Percentiles rank a stretch among this genome's conserved stretches.
phyloP scores from a whole-genome alignment of 2,797 vertebrate species.

The Bradypodion ventrale region DNA sequence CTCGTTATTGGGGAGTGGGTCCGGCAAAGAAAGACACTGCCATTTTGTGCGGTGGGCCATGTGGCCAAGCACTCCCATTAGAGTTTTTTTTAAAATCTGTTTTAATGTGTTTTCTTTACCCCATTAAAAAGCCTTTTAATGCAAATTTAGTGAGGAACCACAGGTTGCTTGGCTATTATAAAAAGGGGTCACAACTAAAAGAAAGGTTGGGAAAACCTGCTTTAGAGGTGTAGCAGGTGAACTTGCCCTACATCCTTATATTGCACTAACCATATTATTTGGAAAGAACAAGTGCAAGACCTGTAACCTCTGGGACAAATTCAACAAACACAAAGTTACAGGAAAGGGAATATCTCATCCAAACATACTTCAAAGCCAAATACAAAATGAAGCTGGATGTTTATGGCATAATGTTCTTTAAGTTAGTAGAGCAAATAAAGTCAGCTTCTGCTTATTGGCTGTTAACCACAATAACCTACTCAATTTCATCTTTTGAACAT shows the following conservation, averaged over 20 bases:
- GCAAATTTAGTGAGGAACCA: too few species aligned
- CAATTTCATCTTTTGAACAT: constrained; percentile 59
- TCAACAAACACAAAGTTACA: constrained; percentile 47
- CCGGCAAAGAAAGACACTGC: too few species aligned
- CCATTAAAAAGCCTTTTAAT: too few species aligned
- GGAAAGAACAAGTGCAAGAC: constrained; percentile 12
- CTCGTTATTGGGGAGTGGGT: too few species aligned
- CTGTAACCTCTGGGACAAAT: constrained; percentile 24
- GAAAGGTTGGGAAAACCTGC: too few species aligned
- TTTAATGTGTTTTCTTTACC: too few species aligned
- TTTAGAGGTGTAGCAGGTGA: background rate
- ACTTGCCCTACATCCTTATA: background rate
- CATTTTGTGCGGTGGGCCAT: too few species aligned
- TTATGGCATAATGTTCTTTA: constrained; percentile 65
- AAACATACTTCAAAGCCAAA: constrained; percentile 57
- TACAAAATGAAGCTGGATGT: constrained; percentile 64
- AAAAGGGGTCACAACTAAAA: too few species aligned
- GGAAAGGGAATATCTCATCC: constrained; percentile 30
- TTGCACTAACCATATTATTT: constrained; percentile 7
- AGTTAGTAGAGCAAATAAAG: constrained; percentile 65
- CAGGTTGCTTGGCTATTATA: too few species aligned
- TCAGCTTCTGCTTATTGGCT: constrained; percentile 70
- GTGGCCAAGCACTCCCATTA: too few species aligned
- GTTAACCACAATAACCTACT: constrained; percentile 70
- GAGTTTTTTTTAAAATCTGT: too few species aligned